Base-by-base conservation (phyloP, 2,888 invertebrate genomes). In the Sycophila texana region DNA sequence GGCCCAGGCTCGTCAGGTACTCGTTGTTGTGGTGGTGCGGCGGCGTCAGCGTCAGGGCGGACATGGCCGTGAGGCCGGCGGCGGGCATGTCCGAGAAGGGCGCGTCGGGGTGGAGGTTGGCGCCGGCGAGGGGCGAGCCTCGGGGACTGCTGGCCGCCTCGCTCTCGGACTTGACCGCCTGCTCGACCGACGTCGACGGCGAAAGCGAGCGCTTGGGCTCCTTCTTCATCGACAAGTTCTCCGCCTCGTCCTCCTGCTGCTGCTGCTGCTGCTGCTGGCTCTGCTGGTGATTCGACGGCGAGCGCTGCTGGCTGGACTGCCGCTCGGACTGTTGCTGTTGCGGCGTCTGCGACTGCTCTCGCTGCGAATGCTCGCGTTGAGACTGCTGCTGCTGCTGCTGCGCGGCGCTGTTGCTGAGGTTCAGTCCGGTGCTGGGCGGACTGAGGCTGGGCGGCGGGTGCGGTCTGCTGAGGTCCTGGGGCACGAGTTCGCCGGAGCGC, bases 41-140 rank as follows among this genome's bases (percentile, higher is more conserved):
- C 86, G 96, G 95, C 84, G 96, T 96, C 88, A 96, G 92, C 57
- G 96, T 94, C 84, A 96, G 91, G 77, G 95, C 95, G 80, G 95
- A 93, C 84, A 95, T 87, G 57, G 85, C 85, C 10, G 88, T 85
- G 39, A 88, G 81, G 14, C 87, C 86, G 7, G 86, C 84, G 5
- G 84, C 84, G 4, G 91, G 88, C 7, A 91, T 86, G 72, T 91
- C 91, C 84, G 91, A 88, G 18, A 88, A 86, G n/a, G 86, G 83
- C 12, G 86, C 85, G 71, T 89, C 88, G 1, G 86, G 85, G 67
- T 86, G 88, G 2, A 88, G 83, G 74, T 86, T 85, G 3, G 87
- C 4, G 85, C 83, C 22, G 79, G 82, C 3, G 87, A 90, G 22
- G 85, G 89, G 89, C 4, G 90, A 90, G 14, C 86, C 86, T 20